Evolutionary conservation across 1,140 invertebrate genomes (phyloP), one percentile per base, ranked within the genome.

Genomic region (Trichonephila clavipes): DNA sequence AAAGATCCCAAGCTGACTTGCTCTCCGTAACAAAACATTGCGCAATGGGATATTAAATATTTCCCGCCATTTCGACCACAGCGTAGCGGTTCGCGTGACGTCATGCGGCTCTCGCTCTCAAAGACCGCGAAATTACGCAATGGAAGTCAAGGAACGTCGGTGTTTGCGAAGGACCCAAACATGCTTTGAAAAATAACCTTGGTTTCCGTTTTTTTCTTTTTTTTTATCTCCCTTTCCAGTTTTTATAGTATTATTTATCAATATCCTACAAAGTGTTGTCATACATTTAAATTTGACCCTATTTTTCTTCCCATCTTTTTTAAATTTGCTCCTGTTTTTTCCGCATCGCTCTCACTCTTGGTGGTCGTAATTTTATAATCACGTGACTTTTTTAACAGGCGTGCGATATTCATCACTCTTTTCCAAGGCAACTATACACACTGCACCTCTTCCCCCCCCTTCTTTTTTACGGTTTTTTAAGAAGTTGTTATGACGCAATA

Each of bases 11-110:
- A 40, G 34, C 10, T 12, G 51, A 10, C 51, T 51, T n/a, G 77
- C 77, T 28, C 77, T 28, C 77, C 34, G 14, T 5, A 85, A 85
- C 82, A 85, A 85, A 85, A 85, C 82, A 58, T 21, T n/a, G 28
- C 72, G 34, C 72, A 40, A 77, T 28, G 82, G 21, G n/a, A 40
- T 19, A 85, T 89, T 64, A 89, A 40, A 66, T 18, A 83, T 83
- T 91, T 91, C 90, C 90, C 90, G 90, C 90, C 90, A 90, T 81
- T 81, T 82, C 85, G 64, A 90, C 66, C 24, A 24, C 90, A 61
- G 40, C 90, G 77, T 28, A 85, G 90, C 21, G 51, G 44, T 81
- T 77, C 19, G 28, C 40, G 58, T 91, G 90, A 91, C 90, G 81
- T 91, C 88, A 91, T 12, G 19, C 2, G 19, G 81, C 40, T 66